Conservation (phyloP, 2,888 invertebrate genomes). For the Apamea sordens region DNA sequence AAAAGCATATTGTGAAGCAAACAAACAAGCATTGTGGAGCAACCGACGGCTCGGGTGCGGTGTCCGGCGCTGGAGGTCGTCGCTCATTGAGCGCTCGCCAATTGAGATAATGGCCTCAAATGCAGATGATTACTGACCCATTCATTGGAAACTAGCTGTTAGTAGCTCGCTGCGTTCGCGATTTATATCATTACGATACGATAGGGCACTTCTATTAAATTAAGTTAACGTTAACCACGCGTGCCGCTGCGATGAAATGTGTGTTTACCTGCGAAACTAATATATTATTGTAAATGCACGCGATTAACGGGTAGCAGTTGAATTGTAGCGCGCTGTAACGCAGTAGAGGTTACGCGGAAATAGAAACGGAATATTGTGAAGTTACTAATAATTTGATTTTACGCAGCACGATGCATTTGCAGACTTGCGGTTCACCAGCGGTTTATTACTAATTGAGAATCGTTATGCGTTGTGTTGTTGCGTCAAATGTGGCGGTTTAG, state of each 20-base stretch:
- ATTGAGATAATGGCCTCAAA: constrained; percentile 89
- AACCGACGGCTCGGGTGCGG: constrained; percentile 82
- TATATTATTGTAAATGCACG: constrained; percentile 69
- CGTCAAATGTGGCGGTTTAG: constrained; percentile 46
- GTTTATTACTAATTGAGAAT: constrained; percentile 72
- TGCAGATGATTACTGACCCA: constrained; percentile 89
- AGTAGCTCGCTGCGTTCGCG: constrained; percentile 76
- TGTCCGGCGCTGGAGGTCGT: constrained; percentile 85
- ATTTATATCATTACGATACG: constrained; percentile 79
- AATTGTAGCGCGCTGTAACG: constrained; percentile 65
- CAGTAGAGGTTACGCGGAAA: constrained; percentile 64
- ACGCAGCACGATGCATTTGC: constrained; percentile 70
- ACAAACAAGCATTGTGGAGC: constrained; percentile 82
- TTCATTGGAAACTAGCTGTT: constrained; percentile 87
- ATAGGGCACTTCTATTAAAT: constrained; percentile 78
- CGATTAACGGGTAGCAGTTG: constrained; percentile 65
- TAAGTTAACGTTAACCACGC: constrained; percentile 81
- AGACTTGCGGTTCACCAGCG: constrained; percentile 70
- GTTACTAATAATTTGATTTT: constrained; percentile 72
- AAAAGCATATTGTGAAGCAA: constrained; percentile 84
- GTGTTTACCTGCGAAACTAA: constrained; percentile 72
- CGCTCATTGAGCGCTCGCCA: constrained; percentile 87
- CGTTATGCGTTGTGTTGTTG: constrained; percentile 59
- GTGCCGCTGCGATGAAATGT: constrained; percentile 69
- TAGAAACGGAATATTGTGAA: constrained; percentile 74